Conservation (phyloP, 2,797 vertebrate species). For the Sciaenops ocellatus region DNA sequence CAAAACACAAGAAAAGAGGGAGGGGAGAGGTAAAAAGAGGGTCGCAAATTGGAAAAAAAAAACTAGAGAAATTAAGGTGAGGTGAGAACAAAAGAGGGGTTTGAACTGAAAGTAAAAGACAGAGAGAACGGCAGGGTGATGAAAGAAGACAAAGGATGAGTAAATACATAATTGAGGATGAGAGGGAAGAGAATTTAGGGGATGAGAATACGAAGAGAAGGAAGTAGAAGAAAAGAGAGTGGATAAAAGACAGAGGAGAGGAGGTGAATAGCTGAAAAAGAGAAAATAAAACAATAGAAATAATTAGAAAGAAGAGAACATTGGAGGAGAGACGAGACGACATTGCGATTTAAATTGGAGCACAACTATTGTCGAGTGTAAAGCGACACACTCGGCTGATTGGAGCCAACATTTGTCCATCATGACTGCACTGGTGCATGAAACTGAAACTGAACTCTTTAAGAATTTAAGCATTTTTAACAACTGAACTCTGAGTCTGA, state of each 20-base stretch:
- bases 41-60: slow-evolving; percentile 41
- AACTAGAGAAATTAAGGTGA: slow-evolving; percentile 40
- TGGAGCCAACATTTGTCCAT: neutral
- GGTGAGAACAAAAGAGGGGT: slow-evolving; percentile 3
- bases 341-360: neutral
- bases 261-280: neutral
- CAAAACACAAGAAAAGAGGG: slow-evolving; percentile 35
- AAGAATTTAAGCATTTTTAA: neutral
- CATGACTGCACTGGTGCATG: neutral
- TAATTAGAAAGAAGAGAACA: slow-evolving; percentile 22
- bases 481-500: neutral
- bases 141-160: slow-evolving; percentile 35
- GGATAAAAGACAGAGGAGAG: slow-evolving; percentile 5
- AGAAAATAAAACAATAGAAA: slow-evolving; percentile 3
- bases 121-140: slow-evolving; percentile 2
- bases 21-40: slow-evolving; percentile 1
- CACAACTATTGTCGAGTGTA: neutral
- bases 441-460: neutral
- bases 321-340: neutral
- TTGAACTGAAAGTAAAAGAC: slow-evolving; percentile 10
- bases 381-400: neutral
- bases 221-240: neutral
- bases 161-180: slow-evolving; percentile 37
- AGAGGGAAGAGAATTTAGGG: slow-evolving; percentile 16
- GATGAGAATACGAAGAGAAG: slow-evolving; percentile 4